Evolutionary conservation across 2,888 invertebrate species (phyloP).

Genomic region (Apantesis nais): DNA sequence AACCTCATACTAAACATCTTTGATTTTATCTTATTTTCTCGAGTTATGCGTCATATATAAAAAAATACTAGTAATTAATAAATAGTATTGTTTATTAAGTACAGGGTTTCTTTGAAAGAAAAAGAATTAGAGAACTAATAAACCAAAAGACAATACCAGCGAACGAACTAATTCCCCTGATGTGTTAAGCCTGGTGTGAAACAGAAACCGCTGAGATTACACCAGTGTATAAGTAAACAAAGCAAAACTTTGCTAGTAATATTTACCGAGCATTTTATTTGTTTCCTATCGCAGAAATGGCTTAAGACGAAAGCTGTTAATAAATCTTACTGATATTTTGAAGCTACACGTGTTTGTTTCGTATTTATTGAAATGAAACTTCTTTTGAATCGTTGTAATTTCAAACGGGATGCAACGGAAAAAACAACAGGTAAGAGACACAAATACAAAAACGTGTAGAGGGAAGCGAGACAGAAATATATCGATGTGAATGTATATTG

Average conservation of each 20-base stretch:
- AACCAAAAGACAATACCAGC: slow-evolving; percentile 15
- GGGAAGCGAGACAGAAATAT: no score
- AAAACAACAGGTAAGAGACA: no score
- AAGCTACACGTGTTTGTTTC: background rate
- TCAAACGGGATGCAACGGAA: no score
- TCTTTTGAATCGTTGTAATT: no score
- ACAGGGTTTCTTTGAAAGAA: background rate
- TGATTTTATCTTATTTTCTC: background rate
- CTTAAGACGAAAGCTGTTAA: background rate
- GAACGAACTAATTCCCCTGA: slow-evolving; percentile 32
- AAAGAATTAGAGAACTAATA: background rate
- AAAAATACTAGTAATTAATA: background rate
- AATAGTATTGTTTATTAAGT: background rate
- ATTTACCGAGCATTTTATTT: slow-evolving; percentile 12
- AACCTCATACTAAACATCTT: background rate
- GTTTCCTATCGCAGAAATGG: slow-evolving; percentile 3
- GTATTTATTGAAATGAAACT: no score
- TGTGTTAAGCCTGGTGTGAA: slow-evolving; percentile 19
- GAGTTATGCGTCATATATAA: background rate
- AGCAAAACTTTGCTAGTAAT: slow-evolving; percentile 23
- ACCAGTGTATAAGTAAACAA: slow-evolving; percentile 25
- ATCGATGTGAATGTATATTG: no score
- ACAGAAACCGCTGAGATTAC: slow-evolving; percentile 33
- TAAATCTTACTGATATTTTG: background rate
- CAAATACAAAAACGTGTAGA: no score